These are phyloP conservation scores for Cygnus buccinator DNA, from an alignment of 2,113 vertebrate species.

Conservation along the genomic window DNA sequence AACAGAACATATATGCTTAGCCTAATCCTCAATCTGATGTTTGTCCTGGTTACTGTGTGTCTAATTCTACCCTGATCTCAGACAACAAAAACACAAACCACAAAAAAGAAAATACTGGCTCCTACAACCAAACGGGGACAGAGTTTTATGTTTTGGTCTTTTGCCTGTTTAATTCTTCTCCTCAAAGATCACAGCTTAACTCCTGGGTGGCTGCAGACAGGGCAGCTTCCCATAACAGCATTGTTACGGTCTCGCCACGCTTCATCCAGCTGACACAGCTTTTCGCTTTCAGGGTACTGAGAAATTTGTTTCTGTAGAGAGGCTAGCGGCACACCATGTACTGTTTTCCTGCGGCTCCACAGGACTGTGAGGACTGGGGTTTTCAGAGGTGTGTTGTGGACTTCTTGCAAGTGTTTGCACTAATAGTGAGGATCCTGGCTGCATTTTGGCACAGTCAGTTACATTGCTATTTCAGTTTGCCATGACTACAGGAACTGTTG, in stretches of 20 bases:
- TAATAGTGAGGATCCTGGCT: neutral
- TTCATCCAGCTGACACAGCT: neutral
- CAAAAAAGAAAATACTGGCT: neutral
- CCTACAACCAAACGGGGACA: neutral
- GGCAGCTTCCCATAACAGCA: neutral
- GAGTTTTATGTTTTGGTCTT: neutral
- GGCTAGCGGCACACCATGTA: fast-evolving
- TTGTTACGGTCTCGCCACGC: neutral
- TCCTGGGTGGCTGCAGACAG: neutral
- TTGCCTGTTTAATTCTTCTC: neutral
- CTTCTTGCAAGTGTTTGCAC: neutral
- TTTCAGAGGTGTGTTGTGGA: neutral
- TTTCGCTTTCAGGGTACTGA: neutral
- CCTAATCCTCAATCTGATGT: neutral
- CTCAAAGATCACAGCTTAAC: neutral
- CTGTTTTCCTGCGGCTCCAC: fast-evolving
- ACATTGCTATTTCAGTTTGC: neutral
- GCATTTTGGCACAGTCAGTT: neutral
- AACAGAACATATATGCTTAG: neutral
- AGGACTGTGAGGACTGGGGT: fast-evolving
- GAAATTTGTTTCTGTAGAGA: neutral
- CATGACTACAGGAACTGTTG: neutral
- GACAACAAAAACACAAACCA: neutral
- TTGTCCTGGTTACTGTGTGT: neutral
- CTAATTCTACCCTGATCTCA: neutral